Evolutionary conservation across 2,888 invertebrate species (phyloP).

Genomic region (Ceriagrion tenellum): DNA sequence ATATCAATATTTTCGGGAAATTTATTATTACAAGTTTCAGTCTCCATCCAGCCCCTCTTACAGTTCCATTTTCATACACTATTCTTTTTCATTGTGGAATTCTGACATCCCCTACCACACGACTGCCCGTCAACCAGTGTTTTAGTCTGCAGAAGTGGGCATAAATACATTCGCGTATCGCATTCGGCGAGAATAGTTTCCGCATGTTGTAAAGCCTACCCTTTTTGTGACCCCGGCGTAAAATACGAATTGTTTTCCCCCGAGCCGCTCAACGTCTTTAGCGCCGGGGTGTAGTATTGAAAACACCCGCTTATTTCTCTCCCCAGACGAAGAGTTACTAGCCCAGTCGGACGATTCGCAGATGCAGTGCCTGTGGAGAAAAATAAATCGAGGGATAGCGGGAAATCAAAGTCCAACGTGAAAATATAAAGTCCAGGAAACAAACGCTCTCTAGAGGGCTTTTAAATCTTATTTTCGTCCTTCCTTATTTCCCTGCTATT

Average conservation of each 20-base stretch:
- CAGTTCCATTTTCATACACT: too few species aligned
- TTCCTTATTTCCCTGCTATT: background rate
- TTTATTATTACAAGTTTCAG: too few species aligned
- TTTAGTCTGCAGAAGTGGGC: too few species aligned
- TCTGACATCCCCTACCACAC: too few species aligned
- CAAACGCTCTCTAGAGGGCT: background rate
- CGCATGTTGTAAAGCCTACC: too few species aligned
- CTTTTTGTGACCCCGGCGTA: too few species aligned
- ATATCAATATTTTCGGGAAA: too few species aligned
- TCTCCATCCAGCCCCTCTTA: too few species aligned
- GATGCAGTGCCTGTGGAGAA: background rate
- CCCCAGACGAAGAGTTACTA: background rate
- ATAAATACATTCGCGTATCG: too few species aligned
- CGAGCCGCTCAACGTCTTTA: background rate
- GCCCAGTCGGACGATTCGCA: background rate
- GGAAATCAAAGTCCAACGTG: background rate
- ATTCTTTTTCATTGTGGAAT: too few species aligned
- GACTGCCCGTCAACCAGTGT: too few species aligned
- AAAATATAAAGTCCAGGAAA: background rate
- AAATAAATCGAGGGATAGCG: background rate
- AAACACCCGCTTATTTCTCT: background rate
- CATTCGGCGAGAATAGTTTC: too few species aligned
- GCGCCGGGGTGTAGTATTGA: background rate
- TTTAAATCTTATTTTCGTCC: background rate
- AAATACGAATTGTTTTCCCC: background rate